These are phyloP conservation scores for Uropsilus gracilis DNA, from an alignment of 2,113 vertebrate species.

Conservation along the genomic window DNA sequence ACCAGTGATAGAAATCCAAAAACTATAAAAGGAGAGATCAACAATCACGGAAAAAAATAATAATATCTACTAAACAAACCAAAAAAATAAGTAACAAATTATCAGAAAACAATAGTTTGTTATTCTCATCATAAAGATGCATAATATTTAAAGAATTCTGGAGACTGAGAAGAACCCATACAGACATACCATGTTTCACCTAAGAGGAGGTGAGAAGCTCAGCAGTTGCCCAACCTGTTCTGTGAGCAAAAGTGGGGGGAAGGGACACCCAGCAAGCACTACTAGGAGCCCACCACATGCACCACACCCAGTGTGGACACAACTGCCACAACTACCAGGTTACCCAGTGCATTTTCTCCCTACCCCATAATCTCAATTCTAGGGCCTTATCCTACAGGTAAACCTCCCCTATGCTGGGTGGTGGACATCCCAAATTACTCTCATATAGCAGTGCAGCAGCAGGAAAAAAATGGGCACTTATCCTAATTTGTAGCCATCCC, in stretches of 20 bases:
- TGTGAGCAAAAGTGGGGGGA: neutral
- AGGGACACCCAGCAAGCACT: neutral
- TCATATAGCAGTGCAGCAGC: neutral
- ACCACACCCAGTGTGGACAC: neutral
- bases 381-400: neutral
- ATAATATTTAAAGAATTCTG: neutral
- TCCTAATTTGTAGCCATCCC: neutral
- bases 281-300: neutral
- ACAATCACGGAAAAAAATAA: neutral
- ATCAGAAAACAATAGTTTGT: neutral
- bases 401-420: neutral
- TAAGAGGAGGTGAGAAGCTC: neutral
- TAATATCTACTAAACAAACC: neutral
- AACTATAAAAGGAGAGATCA: neutral
- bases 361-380: neutral
- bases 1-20: neutral
- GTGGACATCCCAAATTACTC: neutral
- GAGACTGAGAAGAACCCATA: neutral
- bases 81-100: conserved; percentile 13
- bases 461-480: neutral
- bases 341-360: neutral
- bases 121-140: neutral
- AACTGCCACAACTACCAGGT: neutral
- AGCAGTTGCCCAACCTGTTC: neutral
- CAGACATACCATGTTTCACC: neutral